These are phyloP conservation scores for Oreochromis niloticus DNA, from an alignment of 2,113 vertebrate species.

Conservation along the genomic window DNA sequence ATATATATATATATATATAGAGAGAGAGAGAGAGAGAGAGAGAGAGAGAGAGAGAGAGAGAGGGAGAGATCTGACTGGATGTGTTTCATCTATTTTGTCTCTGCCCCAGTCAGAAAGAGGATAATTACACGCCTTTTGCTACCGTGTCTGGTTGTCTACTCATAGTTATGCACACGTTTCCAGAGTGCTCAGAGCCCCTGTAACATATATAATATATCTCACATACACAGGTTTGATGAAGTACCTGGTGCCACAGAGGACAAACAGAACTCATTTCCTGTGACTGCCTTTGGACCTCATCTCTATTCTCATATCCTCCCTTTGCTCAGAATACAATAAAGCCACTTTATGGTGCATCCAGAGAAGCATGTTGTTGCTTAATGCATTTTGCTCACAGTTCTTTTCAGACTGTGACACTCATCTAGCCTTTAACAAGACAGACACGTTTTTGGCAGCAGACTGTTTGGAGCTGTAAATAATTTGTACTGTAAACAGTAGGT, in stretches of 20 bases:
- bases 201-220: slow-evolving; percentile 42
- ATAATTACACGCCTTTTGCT: slow-evolving; percentile 44
- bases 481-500: neutral
- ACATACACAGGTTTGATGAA: slow-evolving; percentile 65
- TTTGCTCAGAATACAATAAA: slow-evolving; percentile 58
- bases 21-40: neutral
- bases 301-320: slow-evolving; percentile 68
- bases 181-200: slow-evolving; percentile 24
- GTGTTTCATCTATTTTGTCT: slow-evolving; percentile 8
- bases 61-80: neutral
- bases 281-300: slow-evolving; percentile 63
- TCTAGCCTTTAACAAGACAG: neutral
- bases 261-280: slow-evolving; percentile 73
- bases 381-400: slow-evolving; percentile 19
- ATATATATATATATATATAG: fast-evolving
- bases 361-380: slow-evolving; percentile 28
- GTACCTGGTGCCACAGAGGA: slow-evolving; percentile 65
- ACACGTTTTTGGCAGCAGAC: neutral
- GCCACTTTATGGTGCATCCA: slow-evolving; percentile 43
- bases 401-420: neutral
- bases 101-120: neutral
- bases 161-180: slow-evolving; percentile 15
- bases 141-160: slow-evolving; percentile 36
- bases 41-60: neutral
- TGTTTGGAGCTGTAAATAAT: slow-evolving; percentile 5